These are phyloP conservation scores for Lophochroa leadbeateri DNA, from an alignment of 2,113 vertebrate species.

Conservation along the genomic window DNA sequence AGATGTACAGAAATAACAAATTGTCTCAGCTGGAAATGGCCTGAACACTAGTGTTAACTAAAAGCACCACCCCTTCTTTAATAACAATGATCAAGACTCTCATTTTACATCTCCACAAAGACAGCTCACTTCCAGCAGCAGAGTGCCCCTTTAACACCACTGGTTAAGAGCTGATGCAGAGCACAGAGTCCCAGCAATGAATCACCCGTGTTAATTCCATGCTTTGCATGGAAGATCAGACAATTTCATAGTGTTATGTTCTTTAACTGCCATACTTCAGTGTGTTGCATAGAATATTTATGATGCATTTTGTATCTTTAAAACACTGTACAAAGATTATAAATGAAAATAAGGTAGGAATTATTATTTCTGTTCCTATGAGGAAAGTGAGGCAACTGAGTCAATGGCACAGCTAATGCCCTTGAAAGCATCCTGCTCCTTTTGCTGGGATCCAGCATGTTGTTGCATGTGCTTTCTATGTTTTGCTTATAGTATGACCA, in stretches of 20 bases:
- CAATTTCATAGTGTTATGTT: neutral
- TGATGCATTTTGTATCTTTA: neutral
- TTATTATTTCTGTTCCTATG: neutral
- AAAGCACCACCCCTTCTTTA: neutral
- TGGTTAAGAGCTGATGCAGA: neutral
- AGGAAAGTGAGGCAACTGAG: neutral
- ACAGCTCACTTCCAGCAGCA: neutral
- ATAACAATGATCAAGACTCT: neutral
- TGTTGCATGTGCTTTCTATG: neutral
- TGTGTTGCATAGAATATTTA: neutral
- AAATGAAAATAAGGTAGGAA: neutral
- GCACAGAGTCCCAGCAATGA: neutral
- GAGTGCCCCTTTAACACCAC: neutral
- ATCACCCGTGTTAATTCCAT: neutral
- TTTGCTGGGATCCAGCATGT: neutral
- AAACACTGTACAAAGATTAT: neutral
- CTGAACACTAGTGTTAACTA: neutral
- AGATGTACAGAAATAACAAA: neutral
- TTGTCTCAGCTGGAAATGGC: neutral
- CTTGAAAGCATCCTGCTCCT: neutral
- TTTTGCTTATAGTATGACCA: neutral
- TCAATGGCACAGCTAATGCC: neutral
- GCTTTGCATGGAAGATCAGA: neutral
- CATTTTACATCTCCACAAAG: neutral
- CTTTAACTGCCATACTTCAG: neutral